Evolutionary conservation across 1,140 invertebrate genomes (phyloP), one percentile per base, ranked within the genome.

Genomic region (Acromyrmex charruanus): DNA sequence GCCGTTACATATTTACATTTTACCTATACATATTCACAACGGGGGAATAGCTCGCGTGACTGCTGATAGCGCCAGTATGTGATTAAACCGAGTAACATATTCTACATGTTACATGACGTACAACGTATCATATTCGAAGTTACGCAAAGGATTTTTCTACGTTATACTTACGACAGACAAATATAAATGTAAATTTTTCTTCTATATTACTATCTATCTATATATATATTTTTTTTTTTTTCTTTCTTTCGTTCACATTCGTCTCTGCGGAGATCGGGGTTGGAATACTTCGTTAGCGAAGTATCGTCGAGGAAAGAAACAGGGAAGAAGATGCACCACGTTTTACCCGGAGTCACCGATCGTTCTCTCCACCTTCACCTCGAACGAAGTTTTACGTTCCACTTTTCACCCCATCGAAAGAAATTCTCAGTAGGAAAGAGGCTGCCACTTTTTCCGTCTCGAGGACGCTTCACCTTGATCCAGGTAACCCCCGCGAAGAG

Each of bases 401-500:
- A 84, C 80, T 84, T 84, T 14, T 61, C 69, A 63, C 53, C 68
- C 80, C 44, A 35, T 75, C 80, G 80, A 35, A 35, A 51, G 51
- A 75, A 88, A 88, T 87, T 90, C 84, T 53, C 53, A n/a, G 31
- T 16, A 28, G 35, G 51, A 87, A 69, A 61, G 77, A 35, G 88
- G 49, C 77, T 65, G 59, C 88, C 53, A 85, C 88, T 90, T 90
- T 88, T 90, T 90, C 75, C 71, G 9, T 53, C 66, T 77, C 61
- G 77, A 74, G 85, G 88, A 91, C 84, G 86, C 91, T 93, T 91
- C 91, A 92, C 88, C 87, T 90, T 90, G 89, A 90, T 90, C 89
- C 88, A 69, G 72, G 86, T 87, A 89, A 88, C 86, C 63, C 58
- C 75, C 86, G 63, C 80, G 86, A 85, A 88, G 90, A 88, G 91